phyloP scores from a whole-genome alignment of 2,888 invertebrate genomes.

The Agrypnus murinus region DNA sequence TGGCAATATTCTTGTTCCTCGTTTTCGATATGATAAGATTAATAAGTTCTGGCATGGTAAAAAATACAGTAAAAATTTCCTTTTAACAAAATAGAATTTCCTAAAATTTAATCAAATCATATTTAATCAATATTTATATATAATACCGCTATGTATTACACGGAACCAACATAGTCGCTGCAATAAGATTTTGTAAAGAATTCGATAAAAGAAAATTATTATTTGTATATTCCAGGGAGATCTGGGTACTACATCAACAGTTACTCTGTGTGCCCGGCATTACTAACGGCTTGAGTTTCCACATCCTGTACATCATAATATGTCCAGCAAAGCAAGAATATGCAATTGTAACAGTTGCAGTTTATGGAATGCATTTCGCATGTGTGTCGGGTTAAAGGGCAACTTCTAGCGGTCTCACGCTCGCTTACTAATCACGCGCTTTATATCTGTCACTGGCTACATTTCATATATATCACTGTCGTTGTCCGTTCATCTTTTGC shows the following conservation, averaged over 20 bases:
- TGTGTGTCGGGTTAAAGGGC: constrained; percentile 64
- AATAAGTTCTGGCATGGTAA: too few relatives aligned
- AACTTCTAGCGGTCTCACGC: constrained; percentile 62
- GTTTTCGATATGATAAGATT: too few relatives aligned
- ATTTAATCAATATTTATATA: too few relatives aligned
- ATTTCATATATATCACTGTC: constrained; percentile 44
- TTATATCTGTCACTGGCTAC: constrained; percentile 60
- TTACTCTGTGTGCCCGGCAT: constrained; percentile 12
- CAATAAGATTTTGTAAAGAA: too few relatives aligned
- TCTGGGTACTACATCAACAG: constrained; percentile 8
- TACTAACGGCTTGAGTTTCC: constrained; percentile 5
- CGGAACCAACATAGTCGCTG: too few relatives aligned
- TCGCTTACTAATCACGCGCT: constrained; percentile 60
- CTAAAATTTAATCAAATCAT: too few relatives aligned
- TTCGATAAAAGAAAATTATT: too few relatives aligned
- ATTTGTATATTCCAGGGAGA: constrained; percentile 2
- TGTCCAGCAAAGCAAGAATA: constrained; percentile 53
- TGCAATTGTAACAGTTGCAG: constrained; percentile 58
- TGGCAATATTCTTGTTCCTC: too few relatives aligned
- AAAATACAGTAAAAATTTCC: too few relatives aligned
- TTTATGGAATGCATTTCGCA: constrained; percentile 61
- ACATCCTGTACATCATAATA: constrained; percentile 25
- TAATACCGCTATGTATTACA: too few relatives aligned
- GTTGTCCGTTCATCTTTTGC: constrained; percentile 30
- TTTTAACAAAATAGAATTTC: too few relatives aligned